Percentiles rank a stretch among this genome's conserved stretches.
Evolutionary conservation across 2,113 vertebrate genomes (phyloP).

Genomic region (Stegastes partitus): DNA sequence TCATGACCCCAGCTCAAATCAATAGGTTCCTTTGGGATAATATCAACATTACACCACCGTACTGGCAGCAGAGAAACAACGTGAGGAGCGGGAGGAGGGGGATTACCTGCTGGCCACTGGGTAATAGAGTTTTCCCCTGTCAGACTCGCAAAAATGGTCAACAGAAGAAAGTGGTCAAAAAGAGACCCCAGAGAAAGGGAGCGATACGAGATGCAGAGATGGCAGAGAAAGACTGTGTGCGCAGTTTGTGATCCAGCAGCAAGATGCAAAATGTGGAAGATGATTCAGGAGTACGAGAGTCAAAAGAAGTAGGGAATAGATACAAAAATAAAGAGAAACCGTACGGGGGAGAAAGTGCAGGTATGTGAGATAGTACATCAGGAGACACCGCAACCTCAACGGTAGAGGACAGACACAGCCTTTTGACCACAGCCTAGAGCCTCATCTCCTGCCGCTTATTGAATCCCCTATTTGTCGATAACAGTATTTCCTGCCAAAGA

Average conservation of each 20-base stretch:
- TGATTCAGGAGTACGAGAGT: slow-evolving; percentile 12
- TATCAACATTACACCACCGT: slow-evolving; percentile 78
- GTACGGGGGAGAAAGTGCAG: slow-evolving; percentile 33
- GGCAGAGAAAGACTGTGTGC: slow-evolving; percentile 9
- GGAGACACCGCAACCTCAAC: slow-evolving; percentile 51
- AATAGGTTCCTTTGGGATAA: slow-evolving; percentile 76
- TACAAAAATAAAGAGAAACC: slow-evolving; percentile 22
- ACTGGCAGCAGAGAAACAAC: slow-evolving; percentile 72
- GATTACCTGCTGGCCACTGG: slow-evolving; percentile 59
- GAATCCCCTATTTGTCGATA: slow-evolving; percentile 84
- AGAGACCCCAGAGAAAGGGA: slow-evolving; percentile 29
- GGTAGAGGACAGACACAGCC: slow-evolving; percentile 70
- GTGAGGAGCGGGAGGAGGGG: slow-evolving; percentile 44
- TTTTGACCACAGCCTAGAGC: slow-evolving; percentile 75
- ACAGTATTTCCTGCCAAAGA: slow-evolving; percentile 85
- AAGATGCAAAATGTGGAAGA: slow-evolving; percentile 40
- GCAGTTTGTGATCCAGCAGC: slow-evolving; percentile 10
- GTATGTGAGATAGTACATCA: slow-evolving; percentile 44
- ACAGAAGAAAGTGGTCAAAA: slow-evolving; percentile 56
- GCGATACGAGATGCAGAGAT: background rate
- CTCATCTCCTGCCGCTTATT: slow-evolving; percentile 83
- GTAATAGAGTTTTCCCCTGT: slow-evolving; percentile 67
- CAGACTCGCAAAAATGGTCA: slow-evolving; percentile 55
- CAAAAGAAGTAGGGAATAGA: slow-evolving; percentile 5
- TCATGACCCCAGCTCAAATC: slow-evolving; percentile 76